Conservation (phyloP, 92 coral and sea anemone species). For the Zoanthus sociatus region DNA sequence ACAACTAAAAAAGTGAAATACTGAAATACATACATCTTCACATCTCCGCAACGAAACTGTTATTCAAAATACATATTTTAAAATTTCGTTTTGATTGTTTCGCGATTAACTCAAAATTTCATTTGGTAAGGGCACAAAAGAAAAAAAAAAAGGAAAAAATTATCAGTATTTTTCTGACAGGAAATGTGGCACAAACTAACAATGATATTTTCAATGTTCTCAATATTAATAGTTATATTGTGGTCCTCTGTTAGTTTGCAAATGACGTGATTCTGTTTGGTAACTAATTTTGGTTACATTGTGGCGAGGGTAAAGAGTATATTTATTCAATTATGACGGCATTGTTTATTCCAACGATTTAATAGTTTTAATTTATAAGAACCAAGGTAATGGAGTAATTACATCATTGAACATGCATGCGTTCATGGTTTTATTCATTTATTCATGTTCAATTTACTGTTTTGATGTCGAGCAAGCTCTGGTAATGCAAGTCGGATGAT, state of each 20-base stretch:
- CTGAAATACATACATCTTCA: too few relatives aligned
- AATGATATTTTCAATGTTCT: too few relatives aligned
- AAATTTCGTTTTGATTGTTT: too few relatives aligned
- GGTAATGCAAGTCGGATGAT: not conserved
- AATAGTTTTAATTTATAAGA: not conserved
- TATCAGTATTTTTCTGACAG: too few relatives aligned
- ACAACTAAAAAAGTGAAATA: too few relatives aligned
- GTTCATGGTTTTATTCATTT: not conserved
- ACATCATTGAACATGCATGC: not conserved
- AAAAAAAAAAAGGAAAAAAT: too few relatives aligned
- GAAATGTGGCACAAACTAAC: too few relatives aligned
- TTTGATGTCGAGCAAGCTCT: not conserved
- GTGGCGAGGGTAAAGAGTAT: not conserved
- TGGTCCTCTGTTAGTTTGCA: not conserved
- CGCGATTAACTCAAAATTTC: too few relatives aligned
- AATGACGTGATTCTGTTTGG: not conserved
- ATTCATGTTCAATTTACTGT: not conserved
- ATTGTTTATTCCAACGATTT: not conserved
- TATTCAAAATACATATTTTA: too few relatives aligned
- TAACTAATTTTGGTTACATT: not conserved
- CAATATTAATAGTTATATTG: too few relatives aligned
- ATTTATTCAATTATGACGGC: not conserved
- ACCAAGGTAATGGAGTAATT: not conserved
- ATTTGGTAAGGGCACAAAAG: too few relatives aligned
- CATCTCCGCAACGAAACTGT: too few relatives aligned